These are phyloP conservation scores for Temnopleurus reevesii DNA, from an alignment of 53 echinoderm and acorn worm genomes.

Conservation along the genomic window DNA sequence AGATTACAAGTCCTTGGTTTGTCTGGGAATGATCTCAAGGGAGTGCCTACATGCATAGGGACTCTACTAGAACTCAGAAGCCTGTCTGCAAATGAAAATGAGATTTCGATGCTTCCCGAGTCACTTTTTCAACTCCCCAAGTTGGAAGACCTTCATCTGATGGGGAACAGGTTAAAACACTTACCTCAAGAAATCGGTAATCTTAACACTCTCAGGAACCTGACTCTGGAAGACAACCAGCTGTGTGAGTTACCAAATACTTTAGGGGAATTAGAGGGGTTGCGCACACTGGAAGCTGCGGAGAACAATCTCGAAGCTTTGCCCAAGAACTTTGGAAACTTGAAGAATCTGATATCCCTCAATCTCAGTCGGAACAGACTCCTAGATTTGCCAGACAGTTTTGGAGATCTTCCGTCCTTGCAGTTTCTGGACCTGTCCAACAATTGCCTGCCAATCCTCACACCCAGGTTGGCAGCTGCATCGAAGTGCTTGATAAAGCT, in stretches of 20 bases:
- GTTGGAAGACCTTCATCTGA: conserved; percentile 61
- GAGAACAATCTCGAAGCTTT: conserved; percentile 66
- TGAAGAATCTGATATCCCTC: conserved; percentile 60
- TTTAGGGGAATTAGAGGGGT: conserved; percentile 68
- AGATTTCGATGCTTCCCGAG: conserved; percentile 59
- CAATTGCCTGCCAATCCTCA: conserved; percentile 63
- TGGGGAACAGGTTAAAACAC: conserved; percentile 74
- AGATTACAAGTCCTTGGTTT: conserved; percentile 54
- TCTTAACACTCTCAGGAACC: conserved; percentile 62
- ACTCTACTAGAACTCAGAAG: conserved; percentile 43
- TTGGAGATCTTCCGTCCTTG: conserved; percentile 70
- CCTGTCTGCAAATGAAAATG: conserved; percentile 75
- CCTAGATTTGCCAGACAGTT: conserved; percentile 67
- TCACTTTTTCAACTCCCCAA: conserved; percentile 54
- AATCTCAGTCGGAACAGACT: conserved; percentile 80
- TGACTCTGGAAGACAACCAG: conserved; percentile 77
- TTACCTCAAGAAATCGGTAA: conserved; percentile 50
- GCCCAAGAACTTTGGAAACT: conserved; percentile 69
- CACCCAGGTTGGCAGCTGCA: conserved; percentile 61
- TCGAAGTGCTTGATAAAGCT: conserved; percentile 59
- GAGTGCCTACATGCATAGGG: conserved; percentile 57
- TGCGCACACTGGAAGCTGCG: conserved; percentile 75
- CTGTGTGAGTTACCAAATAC: conserved; percentile 67
- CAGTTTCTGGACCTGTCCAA: conserved; percentile 71
- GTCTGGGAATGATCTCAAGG: conserved; percentile 67